Evolutionary conservation across 2,888 invertebrate genomes (phyloP).

Genomic region (Calameuta filiformis): DNA sequence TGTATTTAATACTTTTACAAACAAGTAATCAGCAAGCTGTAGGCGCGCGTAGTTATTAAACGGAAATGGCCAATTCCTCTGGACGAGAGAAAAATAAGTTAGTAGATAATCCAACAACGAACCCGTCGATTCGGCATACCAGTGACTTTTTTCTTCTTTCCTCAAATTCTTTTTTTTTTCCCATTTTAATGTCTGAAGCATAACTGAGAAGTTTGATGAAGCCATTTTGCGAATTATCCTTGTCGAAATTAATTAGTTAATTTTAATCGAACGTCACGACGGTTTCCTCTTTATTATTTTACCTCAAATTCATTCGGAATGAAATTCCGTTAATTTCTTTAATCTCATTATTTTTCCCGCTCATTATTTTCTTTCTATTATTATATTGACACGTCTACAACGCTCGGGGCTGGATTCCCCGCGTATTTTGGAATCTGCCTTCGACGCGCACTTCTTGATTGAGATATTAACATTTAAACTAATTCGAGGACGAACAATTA

Average conservation of each 20-base stretch:
- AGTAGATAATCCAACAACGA: conserved; percentile 12
- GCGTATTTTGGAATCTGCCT: background rate
- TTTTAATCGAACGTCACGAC: background rate
- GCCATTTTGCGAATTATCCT: no score
- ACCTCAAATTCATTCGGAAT: background rate
- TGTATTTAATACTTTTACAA: conserved; percentile 60
- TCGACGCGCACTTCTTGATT: background rate
- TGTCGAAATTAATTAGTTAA: background rate
- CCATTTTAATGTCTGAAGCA: no score
- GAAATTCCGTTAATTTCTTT: background rate
- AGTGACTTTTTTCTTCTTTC: background rate
- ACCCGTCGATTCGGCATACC: background rate
- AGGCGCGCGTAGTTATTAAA: background rate
- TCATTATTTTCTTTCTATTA: background rate
- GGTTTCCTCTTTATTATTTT: background rate
- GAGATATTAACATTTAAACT: background rate
- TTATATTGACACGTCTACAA: background rate
- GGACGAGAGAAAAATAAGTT: background rate
- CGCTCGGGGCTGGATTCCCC: background rate
- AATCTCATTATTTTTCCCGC: background rate
- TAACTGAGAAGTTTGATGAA: no score
- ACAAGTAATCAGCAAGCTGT: background rate
- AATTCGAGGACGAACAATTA: background rate
- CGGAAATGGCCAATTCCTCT: background rate
- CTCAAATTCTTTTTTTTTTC: background rate